These are phyloP conservation scores for Pterostichus madidus DNA, from an alignment of 2,888 invertebrate genomes.

Conservation along the genomic window DNA sequence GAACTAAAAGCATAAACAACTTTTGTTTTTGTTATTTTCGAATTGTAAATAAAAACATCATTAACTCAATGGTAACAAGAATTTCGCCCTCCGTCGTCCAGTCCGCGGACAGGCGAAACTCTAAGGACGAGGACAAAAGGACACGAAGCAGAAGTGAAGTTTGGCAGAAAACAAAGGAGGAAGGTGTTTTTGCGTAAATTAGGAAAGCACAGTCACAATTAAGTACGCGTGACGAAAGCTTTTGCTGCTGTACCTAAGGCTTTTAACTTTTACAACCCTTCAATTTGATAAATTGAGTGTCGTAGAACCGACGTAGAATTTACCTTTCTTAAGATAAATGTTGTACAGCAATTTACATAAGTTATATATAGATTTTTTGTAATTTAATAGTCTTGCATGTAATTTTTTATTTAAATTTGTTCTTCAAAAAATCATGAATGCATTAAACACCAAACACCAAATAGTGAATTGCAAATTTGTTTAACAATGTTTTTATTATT, in stretches of 20 bases:
- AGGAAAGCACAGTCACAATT: constrained; percentile 21
- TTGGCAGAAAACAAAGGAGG: not conserved
- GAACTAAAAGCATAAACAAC: constrained; percentile 18
- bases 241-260: constrained; percentile 1
- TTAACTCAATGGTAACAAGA: constrained; percentile 23
- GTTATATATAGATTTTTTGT: constrained; percentile 6
- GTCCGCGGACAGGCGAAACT: not conserved
- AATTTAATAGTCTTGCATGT: too few species aligned
- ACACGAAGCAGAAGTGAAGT: not conserved
- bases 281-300: constrained; percentile 48
- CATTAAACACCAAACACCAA: too few species aligned
- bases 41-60: constrained; percentile 31
- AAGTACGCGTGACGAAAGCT: not conserved
- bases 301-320: not conserved
- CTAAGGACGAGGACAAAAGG: not conserved
- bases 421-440: too few species aligned
- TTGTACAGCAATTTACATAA: constrained; percentile 1
- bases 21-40: constrained; percentile 36
- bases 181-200: constrained; percentile 12
- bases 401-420: not conserved
- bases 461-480: too few species aligned
- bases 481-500: too few species aligned
- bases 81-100: not conserved
- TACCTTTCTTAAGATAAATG: not conserved
- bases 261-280: constrained; percentile 43